These are phyloP conservation scores for Oligia fasciuncula DNA, from an alignment of 2,888 invertebrate species.

Conservation along the genomic window DNA sequence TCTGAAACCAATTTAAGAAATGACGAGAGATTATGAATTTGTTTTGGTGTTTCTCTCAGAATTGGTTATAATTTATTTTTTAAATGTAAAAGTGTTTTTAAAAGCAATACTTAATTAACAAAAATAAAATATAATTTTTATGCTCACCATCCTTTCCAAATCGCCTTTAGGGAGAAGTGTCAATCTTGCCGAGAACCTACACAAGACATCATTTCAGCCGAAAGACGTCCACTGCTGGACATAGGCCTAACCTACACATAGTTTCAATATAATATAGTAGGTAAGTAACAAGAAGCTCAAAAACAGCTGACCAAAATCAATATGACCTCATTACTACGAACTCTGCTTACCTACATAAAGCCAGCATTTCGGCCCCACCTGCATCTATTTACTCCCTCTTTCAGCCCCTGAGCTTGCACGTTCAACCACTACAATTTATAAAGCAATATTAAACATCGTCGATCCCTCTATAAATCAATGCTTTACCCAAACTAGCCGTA, in stretches of 20 bases:
- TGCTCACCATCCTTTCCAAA: too few relatives aligned
- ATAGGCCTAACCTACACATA: neutral
- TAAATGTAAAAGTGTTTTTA: too few relatives aligned
- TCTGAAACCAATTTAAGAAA: too few relatives aligned
- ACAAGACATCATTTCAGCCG: neutral
- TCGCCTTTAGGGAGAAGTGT: too few relatives aligned
- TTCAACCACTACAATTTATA: slow-evolving; percentile 68
- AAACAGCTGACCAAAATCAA: slow-evolving; percentile 15
- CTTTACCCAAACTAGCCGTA: slow-evolving; percentile 74
- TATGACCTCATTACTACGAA: slow-evolving; percentile 20
- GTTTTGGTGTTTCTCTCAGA: too few relatives aligned
- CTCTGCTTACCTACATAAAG: slow-evolving; percentile 18
- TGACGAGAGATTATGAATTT: too few relatives aligned
- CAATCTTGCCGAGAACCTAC: neutral
- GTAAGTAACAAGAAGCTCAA: neutral
- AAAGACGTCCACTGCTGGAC: too few relatives aligned
- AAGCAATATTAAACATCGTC: slow-evolving; percentile 74
- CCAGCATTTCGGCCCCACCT: slow-evolving; percentile 35
- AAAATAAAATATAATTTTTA: too few relatives aligned
- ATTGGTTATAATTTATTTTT: too few relatives aligned
- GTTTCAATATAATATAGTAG: neutral
- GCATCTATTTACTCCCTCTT: slow-evolving; percentile 45
- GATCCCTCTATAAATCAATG: slow-evolving; percentile 79
- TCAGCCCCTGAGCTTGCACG: slow-evolving; percentile 54
- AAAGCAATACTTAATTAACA: too few relatives aligned